phyloP scores from a whole-genome alignment of 1,140 invertebrate genomes.

The Hylaeus volcanicus region DNA sequence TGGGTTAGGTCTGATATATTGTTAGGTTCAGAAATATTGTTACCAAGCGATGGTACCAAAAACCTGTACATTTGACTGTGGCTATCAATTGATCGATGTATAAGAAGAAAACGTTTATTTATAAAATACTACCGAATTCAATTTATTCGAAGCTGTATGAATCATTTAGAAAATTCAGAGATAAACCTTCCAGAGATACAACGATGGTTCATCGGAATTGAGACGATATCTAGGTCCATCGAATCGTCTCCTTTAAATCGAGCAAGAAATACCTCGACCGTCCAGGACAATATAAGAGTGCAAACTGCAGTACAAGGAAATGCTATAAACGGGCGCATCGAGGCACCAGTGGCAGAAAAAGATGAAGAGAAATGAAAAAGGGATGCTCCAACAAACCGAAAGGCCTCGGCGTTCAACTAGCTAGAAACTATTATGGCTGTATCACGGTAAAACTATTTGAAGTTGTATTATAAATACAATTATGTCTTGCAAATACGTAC shows the following conservation, averaged over 20 bases:
- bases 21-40: not conserved
- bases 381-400: not conserved
- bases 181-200: no score
- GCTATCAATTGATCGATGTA: not conserved
- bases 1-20: not conserved
- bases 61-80: no score
- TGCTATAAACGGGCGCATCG: constrained; percentile 2
- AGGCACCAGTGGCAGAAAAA: not conserved
- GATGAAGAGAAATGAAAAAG: constrained; percentile 14
- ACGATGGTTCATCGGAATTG: not conserved
- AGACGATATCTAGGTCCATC: not conserved
- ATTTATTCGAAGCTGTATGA: not conserved
- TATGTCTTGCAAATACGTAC: no score
- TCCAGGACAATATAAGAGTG: constrained; percentile 17
- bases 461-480: not conserved
- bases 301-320: constrained; percentile 33
- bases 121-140: not conserved
- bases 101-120: not conserved
- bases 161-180: not conserved
- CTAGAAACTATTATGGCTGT: constrained; percentile 25
- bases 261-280: constrained; percentile 10
- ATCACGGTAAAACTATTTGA: constrained; percentile 20
- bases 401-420: constrained; percentile 18
- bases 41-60: no score
- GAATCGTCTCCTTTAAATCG: constrained; percentile 4